These are phyloP conservation scores for Periophthalmus modestus DNA, from an alignment of 2,113 vertebrate species.

Conservation along the genomic window DNA sequence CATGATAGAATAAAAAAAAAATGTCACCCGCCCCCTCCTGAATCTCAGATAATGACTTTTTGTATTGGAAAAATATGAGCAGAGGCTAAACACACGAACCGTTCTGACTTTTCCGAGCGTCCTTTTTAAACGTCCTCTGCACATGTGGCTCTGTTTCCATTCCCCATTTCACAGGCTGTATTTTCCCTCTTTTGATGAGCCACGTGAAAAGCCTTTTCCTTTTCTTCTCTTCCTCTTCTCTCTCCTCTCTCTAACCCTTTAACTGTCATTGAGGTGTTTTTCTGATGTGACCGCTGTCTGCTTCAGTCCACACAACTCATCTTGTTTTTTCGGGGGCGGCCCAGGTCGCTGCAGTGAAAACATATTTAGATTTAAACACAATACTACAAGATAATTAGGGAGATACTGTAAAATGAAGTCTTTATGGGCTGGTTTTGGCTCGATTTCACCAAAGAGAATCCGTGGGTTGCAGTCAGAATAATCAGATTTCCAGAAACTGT, in stretches of 20 bases:
- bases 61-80: not conserved
- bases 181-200: slow-evolving; percentile 44
- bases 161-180: slow-evolving; percentile 33
- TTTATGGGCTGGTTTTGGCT: not conserved
- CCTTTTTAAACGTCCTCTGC: slow-evolving; percentile 25
- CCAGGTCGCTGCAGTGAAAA: slow-evolving; percentile 12
- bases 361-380: slow-evolving; percentile 19
- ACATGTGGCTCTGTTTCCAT: slow-evolving; percentile 59
- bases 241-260: slow-evolving; percentile 3
- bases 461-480: not conserved
- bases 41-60: not conserved
- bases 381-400: slow-evolving; percentile 12
- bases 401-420: not conserved
- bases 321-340: slow-evolving; percentile 28
- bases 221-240: slow-evolving; percentile 11
- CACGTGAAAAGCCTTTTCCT: slow-evolving; percentile 38
- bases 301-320: slow-evolving; percentile 22
- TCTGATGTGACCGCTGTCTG: slow-evolving; percentile 25
- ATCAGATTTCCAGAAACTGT: not conserved
- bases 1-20: not conserved
- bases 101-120: not conserved
- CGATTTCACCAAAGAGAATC: not conserved
- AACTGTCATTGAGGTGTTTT: slow-evolving; percentile 4
- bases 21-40: not conserved
- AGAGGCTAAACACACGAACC: not conserved